phyloP scores from a whole-genome alignment of 2,888 invertebrate species.

The Pterostichus madidus region DNA sequence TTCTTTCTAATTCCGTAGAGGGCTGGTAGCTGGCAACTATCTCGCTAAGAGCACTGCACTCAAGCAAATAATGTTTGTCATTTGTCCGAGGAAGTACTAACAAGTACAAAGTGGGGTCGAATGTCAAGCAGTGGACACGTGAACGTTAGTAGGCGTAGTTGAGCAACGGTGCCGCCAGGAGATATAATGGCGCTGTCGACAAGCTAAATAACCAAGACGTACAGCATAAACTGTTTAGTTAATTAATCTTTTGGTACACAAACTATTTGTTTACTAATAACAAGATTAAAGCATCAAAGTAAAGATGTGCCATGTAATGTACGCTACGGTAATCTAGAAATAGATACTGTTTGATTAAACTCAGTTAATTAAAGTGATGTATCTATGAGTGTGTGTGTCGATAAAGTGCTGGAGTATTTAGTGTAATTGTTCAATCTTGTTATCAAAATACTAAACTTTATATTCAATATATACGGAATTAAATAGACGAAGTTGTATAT shows the following conservation, averaged over 20 bases:
- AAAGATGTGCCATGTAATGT: slow-evolving; percentile 9
- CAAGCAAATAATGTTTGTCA: neutral
- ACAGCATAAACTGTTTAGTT: slow-evolving; percentile 22
- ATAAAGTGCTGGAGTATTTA: too few species aligned
- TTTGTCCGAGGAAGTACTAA: neutral
- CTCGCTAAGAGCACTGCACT: neutral
- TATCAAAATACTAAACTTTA: too few species aligned
- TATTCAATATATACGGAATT: too few species aligned
- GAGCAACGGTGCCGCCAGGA: neutral
- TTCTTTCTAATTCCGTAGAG: too few species aligned
- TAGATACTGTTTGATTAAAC: neutral
- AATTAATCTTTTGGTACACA: slow-evolving; percentile 17
- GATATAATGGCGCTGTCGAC: neutral
- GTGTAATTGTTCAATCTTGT: too few species aligned
- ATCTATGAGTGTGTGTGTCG: too few species aligned
- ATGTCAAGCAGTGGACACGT: neutral
- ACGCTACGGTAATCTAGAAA: neutral
- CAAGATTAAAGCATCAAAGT: slow-evolving; percentile 25
- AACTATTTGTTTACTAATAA: slow-evolving; percentile 24
- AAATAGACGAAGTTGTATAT: too few species aligned
- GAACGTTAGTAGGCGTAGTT: neutral
- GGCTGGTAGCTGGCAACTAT: too few species aligned
- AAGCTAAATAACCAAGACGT: neutral
- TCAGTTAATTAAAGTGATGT: slow-evolving; percentile 11
- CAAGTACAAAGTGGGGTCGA: slow-evolving; percentile 10